Evolutionary conservation across 2,113 vertebrate species (phyloP).

Genomic region (Pterophyllum scalare): DNA sequence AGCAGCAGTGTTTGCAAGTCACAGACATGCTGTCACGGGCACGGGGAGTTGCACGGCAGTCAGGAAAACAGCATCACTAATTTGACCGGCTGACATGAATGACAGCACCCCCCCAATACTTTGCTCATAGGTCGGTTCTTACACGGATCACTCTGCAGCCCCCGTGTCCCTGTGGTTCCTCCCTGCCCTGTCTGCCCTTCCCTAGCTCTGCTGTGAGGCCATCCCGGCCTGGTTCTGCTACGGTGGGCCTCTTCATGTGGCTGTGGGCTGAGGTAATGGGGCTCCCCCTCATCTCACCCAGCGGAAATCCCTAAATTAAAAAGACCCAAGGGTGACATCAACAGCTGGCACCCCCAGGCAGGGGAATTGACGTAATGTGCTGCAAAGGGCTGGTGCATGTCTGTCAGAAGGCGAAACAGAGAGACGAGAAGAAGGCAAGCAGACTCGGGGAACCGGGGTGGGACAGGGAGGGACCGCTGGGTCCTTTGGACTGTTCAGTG

Average conservation of each 20-base stretch:
- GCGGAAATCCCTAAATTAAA: slow-evolving; percentile 80
- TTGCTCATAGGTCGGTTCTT: background rate
- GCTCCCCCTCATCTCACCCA: slow-evolving; percentile 73
- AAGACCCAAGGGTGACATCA: slow-evolving; percentile 79
- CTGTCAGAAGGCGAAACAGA: slow-evolving; percentile 54
- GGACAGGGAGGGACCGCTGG: background rate
- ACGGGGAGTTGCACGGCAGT: slow-evolving; percentile 31
- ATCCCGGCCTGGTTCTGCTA: slow-evolving; percentile 31
- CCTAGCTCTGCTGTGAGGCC: background rate
- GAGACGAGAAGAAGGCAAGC: background rate
- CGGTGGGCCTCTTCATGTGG: slow-evolving; percentile 69
- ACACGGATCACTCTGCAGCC: slow-evolving; percentile 13
- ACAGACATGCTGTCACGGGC: slow-evolving; percentile 67
- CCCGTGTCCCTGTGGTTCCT: slow-evolving; percentile 39
- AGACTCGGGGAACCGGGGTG: background rate
- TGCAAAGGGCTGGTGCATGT: slow-evolving; percentile 71
- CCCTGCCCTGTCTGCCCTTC: slow-evolving; percentile 27
- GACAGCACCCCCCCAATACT: background rate
- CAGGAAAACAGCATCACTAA: slow-evolving; percentile 10
- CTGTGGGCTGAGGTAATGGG: slow-evolving; percentile 62
- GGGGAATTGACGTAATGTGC: slow-evolving; percentile 69
- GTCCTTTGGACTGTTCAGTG: background rate
- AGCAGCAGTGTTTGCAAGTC: slow-evolving; percentile 63
- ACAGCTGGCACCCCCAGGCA: slow-evolving; percentile 68
- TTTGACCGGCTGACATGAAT: slow-evolving; percentile 5